Conservation (phyloP, 2,888 invertebrate species). For the Allolobophora icterica region DNA sequence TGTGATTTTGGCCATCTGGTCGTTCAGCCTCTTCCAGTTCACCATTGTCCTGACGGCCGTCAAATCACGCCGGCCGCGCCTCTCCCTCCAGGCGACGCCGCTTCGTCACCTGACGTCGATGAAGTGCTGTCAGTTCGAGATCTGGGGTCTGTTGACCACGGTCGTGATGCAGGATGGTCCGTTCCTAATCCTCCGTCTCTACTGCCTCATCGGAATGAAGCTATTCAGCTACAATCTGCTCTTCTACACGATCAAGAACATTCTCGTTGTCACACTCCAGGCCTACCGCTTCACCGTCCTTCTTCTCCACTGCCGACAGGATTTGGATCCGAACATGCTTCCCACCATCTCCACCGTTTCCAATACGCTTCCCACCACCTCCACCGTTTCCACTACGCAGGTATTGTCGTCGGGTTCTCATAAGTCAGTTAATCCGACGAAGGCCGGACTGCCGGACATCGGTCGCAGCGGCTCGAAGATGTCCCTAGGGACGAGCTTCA, state of each 20-base stretch:
- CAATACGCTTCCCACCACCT: too few relatives aligned
- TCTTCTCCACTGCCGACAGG: conserved; percentile 34
- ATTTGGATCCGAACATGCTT: neutral
- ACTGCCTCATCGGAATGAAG: conserved; percentile 54
- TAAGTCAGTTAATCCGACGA: neutral
- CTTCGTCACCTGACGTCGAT: conserved; percentile 22
- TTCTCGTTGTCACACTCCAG: conserved; percentile 53
- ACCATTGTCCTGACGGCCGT: conserved; percentile 62
- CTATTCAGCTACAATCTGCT: conserved; percentile 59
- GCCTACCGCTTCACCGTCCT: conserved; percentile 54
- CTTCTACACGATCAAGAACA: conserved; percentile 61
- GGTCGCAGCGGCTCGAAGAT: neutral
- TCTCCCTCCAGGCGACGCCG: conserved; percentile 34
- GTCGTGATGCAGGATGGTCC: conserved; percentile 67
- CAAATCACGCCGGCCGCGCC: conserved; percentile 52
- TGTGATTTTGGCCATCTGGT: conserved; percentile 66
- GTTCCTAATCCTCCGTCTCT: conserved; percentile 61
- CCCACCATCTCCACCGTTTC: neutral
- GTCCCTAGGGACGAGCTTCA: neutral
- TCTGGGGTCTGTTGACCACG: conserved; percentile 66
- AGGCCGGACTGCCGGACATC: neutral
- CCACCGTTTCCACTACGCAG: conserved; percentile 5
- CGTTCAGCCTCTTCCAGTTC: conserved; percentile 62
- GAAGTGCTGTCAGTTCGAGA: conserved; percentile 56
- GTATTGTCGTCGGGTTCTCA: neutral